Evolutionary conservation across 37 sponge, comb jelly and placozoan species (phyloP).

Genomic region (Haliclona indistincta): DNA sequence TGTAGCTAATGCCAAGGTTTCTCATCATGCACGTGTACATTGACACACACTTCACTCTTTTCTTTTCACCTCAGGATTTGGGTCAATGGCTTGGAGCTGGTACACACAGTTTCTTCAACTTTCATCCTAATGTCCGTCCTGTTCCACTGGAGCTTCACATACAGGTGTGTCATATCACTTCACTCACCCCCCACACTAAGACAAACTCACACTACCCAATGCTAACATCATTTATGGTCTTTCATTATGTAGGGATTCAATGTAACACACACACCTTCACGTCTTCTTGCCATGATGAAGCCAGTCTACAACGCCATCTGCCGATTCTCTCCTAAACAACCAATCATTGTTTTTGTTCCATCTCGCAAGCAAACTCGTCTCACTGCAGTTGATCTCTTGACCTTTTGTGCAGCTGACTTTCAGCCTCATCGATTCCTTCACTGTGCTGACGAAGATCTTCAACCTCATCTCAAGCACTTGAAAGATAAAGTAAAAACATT

Average conservation of each 20-base stretch:
- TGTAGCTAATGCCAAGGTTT: conserved; percentile 92
- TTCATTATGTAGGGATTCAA: conserved; percentile 71
- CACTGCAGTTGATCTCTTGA: conserved; percentile 95
- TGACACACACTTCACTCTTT: neutral
- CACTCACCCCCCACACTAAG: neutral
- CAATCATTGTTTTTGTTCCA: conserved; percentile 96
- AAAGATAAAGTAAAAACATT: conserved; percentile 77
- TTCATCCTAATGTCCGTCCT: conserved; percentile 95
- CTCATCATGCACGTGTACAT: neutral
- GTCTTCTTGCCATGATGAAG: conserved; percentile 97
- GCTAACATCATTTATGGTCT: conserved; percentile 1
- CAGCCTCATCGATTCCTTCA: conserved; percentile 96
- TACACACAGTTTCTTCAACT: conserved; percentile 87
- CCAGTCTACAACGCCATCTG: conserved; percentile 93
- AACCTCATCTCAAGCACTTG: conserved; percentile 80
- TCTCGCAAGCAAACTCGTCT: conserved; percentile 95
- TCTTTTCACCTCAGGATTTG: conserved; percentile 66
- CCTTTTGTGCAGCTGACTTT: conserved; percentile 86
- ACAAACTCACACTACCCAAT: neutral
- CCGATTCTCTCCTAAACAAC: conserved; percentile 82
- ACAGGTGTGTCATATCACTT: conserved; percentile 43
- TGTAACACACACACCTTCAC: conserved; percentile 91
- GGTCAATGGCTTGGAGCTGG: conserved; percentile 96
- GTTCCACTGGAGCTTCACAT: conserved; percentile 97
- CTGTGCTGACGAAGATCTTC: conserved; percentile 81